A percentile compares a stretch with the other conserved stretches of the same genome.
Conservation (phyloP, 2,888 invertebrate genomes). For the Eledone cirrhosa region DNA sequence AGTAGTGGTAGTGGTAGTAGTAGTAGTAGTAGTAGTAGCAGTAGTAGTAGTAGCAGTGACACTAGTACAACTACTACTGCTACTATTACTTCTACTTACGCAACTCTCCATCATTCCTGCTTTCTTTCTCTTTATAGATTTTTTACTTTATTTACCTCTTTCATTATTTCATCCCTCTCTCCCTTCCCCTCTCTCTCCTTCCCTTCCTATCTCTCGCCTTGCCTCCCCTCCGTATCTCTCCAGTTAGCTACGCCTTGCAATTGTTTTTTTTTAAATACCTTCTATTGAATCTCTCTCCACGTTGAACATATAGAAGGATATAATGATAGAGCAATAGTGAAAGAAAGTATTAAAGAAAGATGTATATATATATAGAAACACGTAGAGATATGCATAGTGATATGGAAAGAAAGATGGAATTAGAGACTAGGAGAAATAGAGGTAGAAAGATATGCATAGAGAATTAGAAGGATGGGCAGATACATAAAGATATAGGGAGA, state of each 20-base stretch:
- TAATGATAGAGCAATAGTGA: constrained; percentile 10
- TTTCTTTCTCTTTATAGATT: no score
- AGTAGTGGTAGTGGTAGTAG: no score
- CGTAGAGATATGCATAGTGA: not conserved
- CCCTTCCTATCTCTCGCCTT: not conserved
- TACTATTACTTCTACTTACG: no score
- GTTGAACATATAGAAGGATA: constrained; percentile 12
- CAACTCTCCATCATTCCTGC: no score
- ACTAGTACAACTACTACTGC: no score
- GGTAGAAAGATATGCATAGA: constrained; percentile 21
- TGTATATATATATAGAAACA: not conserved
- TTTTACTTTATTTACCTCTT: not conserved
- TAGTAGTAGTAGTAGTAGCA: no score
- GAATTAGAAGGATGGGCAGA: not conserved
- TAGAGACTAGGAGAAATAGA: not conserved
- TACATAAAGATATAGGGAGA: not conserved
- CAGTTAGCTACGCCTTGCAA: not conserved
- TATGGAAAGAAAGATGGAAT: not conserved
- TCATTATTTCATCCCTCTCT: not conserved
- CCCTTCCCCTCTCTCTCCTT: not conserved
- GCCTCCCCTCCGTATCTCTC: not conserved
- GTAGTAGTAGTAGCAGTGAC: no score
- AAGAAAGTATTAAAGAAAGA: not conserved
- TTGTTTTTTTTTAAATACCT: not conserved
- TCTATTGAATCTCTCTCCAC: not conserved